These are phyloP conservation scores for Cheilosia impressa DNA, from an alignment of 2,888 invertebrate species.

Conservation along the genomic window DNA sequence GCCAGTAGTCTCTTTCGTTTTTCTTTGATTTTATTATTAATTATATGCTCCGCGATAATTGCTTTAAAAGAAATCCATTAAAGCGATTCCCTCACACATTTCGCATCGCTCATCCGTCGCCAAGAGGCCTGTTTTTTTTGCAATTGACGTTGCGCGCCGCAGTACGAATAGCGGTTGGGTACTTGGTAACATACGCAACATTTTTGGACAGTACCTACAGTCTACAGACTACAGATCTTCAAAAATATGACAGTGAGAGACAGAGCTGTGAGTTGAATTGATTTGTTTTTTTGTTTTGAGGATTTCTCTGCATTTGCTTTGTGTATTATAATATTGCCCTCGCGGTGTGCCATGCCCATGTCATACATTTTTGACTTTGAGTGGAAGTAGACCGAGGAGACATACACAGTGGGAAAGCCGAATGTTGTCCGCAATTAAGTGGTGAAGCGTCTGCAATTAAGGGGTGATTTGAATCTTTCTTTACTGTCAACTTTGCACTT, in stretches of 20 bases:
- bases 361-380: constrained; percentile 62
- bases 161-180: neutral
- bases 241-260: constrained; percentile 57
- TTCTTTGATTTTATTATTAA: constrained; percentile 72
- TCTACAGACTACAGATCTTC: no score
- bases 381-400: constrained; percentile 43
- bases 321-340: neutral
- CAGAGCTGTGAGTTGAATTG: constrained; percentile 33
- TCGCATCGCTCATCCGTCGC: constrained; percentile 21
- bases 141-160: neutral
- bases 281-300: constrained; percentile 36
- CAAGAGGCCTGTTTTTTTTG: neutral
- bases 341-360: constrained; percentile 1
- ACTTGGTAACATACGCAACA: constrained; percentile 37
- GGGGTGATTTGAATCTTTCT: constrained; percentile 33
- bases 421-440: constrained; percentile 42
- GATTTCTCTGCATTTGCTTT: constrained; percentile 36
- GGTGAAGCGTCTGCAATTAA: constrained; percentile 37
- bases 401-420: constrained; percentile 16
- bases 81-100: constrained; percentile 63
- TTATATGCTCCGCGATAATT: constrained; percentile 73
- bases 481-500: constrained; percentile 49
- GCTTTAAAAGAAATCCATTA: constrained; percentile 73
- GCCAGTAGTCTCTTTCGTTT: constrained; percentile 22
- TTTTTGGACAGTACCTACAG: constrained; percentile 16